Conservation (phyloP, 2,113 vertebrate genomes). For the Neolamprologus fasciatus region DNA sequence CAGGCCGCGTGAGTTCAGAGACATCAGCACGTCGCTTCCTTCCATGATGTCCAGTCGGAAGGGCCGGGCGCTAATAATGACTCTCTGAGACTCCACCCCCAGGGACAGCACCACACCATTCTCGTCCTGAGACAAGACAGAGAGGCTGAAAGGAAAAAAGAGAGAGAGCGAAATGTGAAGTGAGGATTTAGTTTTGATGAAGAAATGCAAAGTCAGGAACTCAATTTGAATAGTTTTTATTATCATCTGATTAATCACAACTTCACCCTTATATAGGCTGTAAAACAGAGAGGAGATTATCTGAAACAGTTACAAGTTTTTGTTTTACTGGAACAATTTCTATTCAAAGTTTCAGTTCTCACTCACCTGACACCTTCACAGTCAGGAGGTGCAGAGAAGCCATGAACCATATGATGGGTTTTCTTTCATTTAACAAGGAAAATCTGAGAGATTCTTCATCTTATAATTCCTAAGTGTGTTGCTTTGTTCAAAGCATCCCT, state of each 20-base stretch:
- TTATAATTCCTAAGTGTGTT: not conserved
- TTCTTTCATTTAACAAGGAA: not conserved
- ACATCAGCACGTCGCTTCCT: slow-evolving; percentile 80
- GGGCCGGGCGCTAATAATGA: slow-evolving; percentile 80
- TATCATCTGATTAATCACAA: not conserved
- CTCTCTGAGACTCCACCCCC: slow-evolving; percentile 72
- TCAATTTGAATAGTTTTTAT: not conserved
- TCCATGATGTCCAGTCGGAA: slow-evolving; percentile 87
- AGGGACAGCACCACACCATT: slow-evolving; percentile 80
- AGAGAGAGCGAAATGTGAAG: not conserved
- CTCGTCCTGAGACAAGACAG: slow-evolving; percentile 79
- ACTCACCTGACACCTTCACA: not conserved
- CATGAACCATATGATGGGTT: not conserved
- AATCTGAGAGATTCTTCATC: not conserved
- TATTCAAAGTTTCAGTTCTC: not conserved
- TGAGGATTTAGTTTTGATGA: not conserved
- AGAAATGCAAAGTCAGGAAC: not conserved
- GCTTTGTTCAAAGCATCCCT: fast-evolving
- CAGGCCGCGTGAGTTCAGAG: slow-evolving; percentile 86
- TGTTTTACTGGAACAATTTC: not conserved
- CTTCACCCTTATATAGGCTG: not conserved
- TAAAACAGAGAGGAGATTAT: not conserved
- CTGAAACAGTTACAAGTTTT: not conserved
- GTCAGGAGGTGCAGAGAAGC: not conserved
- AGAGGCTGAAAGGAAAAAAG: slow-evolving; percentile 63